Percentiles rank a stretch among this genome's conserved stretches.
These are phyloP conservation scores for Octodon degus DNA, from an alignment of 2,113 vertebrate species.

Conservation along the genomic window DNA sequence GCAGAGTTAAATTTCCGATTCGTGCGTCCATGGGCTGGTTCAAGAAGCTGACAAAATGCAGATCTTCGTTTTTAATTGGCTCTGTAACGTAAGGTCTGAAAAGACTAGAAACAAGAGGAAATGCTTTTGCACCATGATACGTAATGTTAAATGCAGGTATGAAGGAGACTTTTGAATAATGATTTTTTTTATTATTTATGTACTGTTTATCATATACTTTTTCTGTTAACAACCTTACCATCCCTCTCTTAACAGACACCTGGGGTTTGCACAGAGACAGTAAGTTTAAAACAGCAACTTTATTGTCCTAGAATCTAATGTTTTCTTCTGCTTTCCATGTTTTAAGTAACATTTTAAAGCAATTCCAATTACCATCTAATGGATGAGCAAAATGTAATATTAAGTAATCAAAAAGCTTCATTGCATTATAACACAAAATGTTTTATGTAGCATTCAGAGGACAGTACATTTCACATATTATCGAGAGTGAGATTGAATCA, in stretches of 20 bases:
- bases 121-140: conserved; percentile 18
- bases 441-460: background rate
- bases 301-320: background rate
- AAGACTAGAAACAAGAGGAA: conserved; percentile 63
- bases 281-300: conserved; percentile 35
- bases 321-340: background rate
- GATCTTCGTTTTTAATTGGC: conserved; percentile 19
- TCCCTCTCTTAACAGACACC: background rate
- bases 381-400: background rate
- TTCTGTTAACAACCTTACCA: conserved; percentile 25
- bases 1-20: conserved; percentile 57
- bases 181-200: conserved; percentile 50
- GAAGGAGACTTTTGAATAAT: background rate
- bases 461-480: background rate
- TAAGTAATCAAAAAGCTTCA: conserved; percentile 45
- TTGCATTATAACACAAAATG: background rate
- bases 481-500: background rate
- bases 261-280: background rate
- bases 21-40: background rate
- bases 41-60: conserved; percentile 35
- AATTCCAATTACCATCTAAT: background rate
- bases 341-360: conserved; percentile 15
- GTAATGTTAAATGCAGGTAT: conserved; percentile 52
- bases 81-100: background rate
- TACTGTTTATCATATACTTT: conserved; percentile 22